Base-by-base conservation (phyloP, 2,888 invertebrate species). In the Andrena flavipes region DNA sequence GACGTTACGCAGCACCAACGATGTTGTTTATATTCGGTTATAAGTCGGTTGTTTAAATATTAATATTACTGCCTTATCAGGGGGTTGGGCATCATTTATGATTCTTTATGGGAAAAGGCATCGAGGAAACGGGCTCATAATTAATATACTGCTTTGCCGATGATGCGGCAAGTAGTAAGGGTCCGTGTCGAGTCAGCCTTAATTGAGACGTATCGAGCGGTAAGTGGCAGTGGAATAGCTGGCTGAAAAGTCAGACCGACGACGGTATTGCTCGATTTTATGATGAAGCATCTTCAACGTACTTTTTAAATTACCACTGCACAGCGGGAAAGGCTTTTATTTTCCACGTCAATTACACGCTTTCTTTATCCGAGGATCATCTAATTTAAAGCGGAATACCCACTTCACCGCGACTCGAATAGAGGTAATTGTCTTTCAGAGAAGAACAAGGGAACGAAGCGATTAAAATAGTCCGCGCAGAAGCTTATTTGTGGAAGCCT, bases 181-280 rank as follows among this genome's bases (percentile, higher is more conserved):
- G 64, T 35, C 71, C 69, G 77, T 29, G 80, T 78, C 64, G 79
- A 89, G 90, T 90, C 89, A 87, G 88, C 76, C 86, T 77, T 91
- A 92, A 92, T 91, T 91, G 90, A 90, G 91, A 92, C 88, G 85
- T 91, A 92, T 92, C 86, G 90, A 89, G 88, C 86, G 87, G 72
- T 89, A 88, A 90, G 90, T 89, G 90, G 89, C 82, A 87, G 87
- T 86, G 89, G 83, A 91, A 90, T 86, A 84, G 78, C 86, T 86
- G 83, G 65, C 76, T 69, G 84, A 84, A 78, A 81, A 88, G 86
- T 89, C 88, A 79, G 88, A 81, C 86, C 75, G 8, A 5, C 10
- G 5, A n/a, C 20, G 13, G 20, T 35, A 33, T n/a, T 29, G 7
- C 33, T 35, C 6, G 16, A 56, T 23, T 68, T 35, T 35, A 35